Base-by-base conservation (phyloP, 2,113 vertebrate species). In the Deroptyus accipitrinus region DNA sequence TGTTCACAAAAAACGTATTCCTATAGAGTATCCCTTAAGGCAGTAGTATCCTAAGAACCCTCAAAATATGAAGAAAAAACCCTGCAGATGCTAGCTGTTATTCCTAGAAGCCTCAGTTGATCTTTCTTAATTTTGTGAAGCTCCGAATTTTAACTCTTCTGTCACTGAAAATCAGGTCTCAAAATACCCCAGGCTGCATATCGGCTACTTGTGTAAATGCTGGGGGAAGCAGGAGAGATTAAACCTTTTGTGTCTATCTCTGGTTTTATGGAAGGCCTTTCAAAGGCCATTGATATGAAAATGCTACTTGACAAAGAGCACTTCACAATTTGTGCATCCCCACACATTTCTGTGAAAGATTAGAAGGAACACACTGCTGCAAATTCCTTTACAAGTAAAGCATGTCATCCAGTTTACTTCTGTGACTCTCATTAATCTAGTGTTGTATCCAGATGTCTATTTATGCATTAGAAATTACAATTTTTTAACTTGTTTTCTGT, bases 261-360 rank as follows among this genome's bases (percentile, higher is more conserved):
- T 57, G 73, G 6, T 61, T 83, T 92, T 68, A n/a, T 54, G 69
- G 68, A 80, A 63, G 33, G 57, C 80, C 61, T 94, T 78, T 88
- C 48, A 86, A 88, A 92, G 57, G 39, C 54, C 51, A 78, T 92
- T 86, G 73, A 64, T 78, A 67, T 55, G 80, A 93, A 94, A 84
- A 94, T 81, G 30, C 14, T 27, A 44, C 67, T 69, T 35, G 73
- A 81, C 66, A 90, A 94, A 94, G 83, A 93, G 68, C 11, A 46
- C 49, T 74, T 70, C 79, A 37, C 28, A 52, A 13, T 80, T 83
- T 63, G 51, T 80, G 35, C 37, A 84, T 90, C 92, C 51, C 39
- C 42, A 39, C 48, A 48, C 74, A 31, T 92, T 70, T 86, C 84
- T 72, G 42, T 68, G 52, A 78, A 75, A 78, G 86, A 86, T 91